Evolutionary conservation across 2,797 vertebrate genomes (phyloP).

Genomic region (Ciconia nigra): DNA sequence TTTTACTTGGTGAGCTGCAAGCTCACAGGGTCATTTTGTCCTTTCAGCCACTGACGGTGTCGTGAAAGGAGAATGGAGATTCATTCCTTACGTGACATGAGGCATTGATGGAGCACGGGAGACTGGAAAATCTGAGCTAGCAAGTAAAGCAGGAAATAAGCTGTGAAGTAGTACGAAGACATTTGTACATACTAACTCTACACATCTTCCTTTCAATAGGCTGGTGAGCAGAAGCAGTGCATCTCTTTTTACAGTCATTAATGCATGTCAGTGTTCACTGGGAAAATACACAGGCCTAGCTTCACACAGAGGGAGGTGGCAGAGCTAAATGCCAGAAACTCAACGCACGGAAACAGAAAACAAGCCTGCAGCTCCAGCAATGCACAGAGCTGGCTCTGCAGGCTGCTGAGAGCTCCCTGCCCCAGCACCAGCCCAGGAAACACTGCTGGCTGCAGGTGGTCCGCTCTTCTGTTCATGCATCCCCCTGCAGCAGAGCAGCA

Average conservation of each 20-base stretch:
- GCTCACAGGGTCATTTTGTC: neutral
- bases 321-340: neutral
- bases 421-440: neutral
- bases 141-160: constrained; percentile 1
- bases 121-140: neutral
- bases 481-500: neutral
- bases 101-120: neutral
- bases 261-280: rapidly evolving
- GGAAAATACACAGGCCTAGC: neutral
- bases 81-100: neutral
- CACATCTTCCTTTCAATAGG: neutral
- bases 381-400: neutral
- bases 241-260: neutral
- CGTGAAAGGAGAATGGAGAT: neutral
- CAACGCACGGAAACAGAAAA: neutral
- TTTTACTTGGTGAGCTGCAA: neutral
- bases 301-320: neutral
- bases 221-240: neutral
- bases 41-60: neutral
- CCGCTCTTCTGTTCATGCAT: neutral
- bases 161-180: neutral
- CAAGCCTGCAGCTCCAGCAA: rapidly evolving
- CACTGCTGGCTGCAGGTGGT: rapidly evolving
- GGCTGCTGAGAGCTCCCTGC: neutral
- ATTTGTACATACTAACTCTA: neutral